Base-by-base conservation (phyloP, 64 coral and sea anemone genomes). In the Porites australiensis region DNA sequence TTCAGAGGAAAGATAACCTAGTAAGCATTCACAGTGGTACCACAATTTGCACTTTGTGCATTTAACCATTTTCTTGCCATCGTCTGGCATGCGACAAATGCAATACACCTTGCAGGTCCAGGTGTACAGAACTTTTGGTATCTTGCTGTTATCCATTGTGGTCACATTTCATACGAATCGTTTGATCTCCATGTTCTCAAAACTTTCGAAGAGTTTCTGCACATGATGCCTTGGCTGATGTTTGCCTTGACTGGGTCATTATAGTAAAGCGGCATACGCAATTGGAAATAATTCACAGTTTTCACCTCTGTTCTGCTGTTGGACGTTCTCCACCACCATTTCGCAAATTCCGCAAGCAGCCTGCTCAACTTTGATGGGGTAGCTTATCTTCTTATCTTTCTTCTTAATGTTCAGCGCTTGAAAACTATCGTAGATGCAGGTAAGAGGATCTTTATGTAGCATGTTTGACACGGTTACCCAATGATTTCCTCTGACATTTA, bases 281-380 rank as follows among this genome's bases (percentile, higher is more conserved):
- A 88, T 88, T 10, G 92, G 65, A 83, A 95, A 95, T 22, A 95
- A 58, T 4, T 88, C 88, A 89, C 93, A 95, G 20, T 89, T 64
- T 18, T 14, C 54, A 44, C 49, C 60, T 77, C 80, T 71, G 77
- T 75, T 77, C 73, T 95, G 87, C 58, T 95, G 93, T 37, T 95
- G 93, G 2, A 95, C 74, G 44, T 90, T 55, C 7, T 64, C 11
- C 8, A 87, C 88, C 8, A 54, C 22, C 57, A 95, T 77, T 10
- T 62, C 74, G 2, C 64, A 50, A 70, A 95, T 80, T 66, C 86
- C 13, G 15, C 87, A 90, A n/a, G 75, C 88, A 37, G 70, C 80
- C 12, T 71, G 88, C 55, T 90, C 93, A 21, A 95, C 79, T 54
- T 77, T 84, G 18, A 90, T 57, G 9, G 82, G 79, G 58, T 95